Base-by-base conservation (phyloP, 2,888 invertebrate genomes). In the Alsophila aescularia region DNA sequence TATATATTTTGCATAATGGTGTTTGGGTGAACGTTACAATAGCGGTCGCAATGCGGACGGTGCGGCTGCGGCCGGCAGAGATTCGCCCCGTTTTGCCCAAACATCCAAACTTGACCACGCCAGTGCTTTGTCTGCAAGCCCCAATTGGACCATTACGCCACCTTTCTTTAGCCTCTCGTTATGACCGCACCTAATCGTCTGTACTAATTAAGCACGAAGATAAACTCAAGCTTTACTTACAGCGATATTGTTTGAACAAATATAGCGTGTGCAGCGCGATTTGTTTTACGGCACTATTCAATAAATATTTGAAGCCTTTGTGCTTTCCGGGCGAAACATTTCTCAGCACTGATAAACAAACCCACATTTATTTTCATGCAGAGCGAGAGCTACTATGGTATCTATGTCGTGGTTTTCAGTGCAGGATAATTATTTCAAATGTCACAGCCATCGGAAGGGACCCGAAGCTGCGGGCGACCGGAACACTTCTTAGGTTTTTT, bases 1-100 rank as follows among this genome's bases (percentile, higher is more conserved):
- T 73, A 82, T 85, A 82, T 83, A 77, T 83, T 85, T 85, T 79
- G 83, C 82, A 85, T 86, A 87, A 87, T 82, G 80, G 77, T 81
- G 76, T 81, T 81, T 78, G 75, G 77, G 76, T 67, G 73, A 77
- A 73, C 73, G 71, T 72, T 80, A 81, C 80, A 81, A 81, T 81
- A 71, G 80, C 72, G 71, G 78, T 77, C 75, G 78, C 77, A 77
- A 68, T 78, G 81, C 76, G 80, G 75, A 67, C 63, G 24, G 7
- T 8, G 61, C 59, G 68, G 67, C 37, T 36, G 36, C 47, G 13
- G 13, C 15, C 15, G 16, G 35, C 36, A 49, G 43, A 58, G 44
- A 45, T 42, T 61, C 75, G 79, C 78, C 69, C 72, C 77, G 79
- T 75, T 78, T 76, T 67, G 69, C 74, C 71, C 70, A 73, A 81